Evolutionary conservation across 2,888 invertebrate genomes (phyloP), one percentile per base, ranked within the genome.

Genomic region (Cryptocephalus primarius): DNA sequence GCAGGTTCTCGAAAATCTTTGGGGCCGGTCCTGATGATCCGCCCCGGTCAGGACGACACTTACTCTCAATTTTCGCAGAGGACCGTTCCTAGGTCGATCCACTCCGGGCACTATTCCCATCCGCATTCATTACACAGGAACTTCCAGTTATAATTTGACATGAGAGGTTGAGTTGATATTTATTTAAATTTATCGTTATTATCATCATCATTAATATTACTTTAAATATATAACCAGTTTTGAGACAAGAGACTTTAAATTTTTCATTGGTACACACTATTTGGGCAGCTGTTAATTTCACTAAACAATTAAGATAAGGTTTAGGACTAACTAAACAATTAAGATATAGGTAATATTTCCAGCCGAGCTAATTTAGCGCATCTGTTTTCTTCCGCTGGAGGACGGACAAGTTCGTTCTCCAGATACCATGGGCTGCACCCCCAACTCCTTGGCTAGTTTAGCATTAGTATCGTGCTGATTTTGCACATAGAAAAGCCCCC

Each of bases 11-110:
- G 91, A 46, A 91, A 91, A 68, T 89, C 90, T 0, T 73, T 91
- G 8, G 89, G 89, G 44, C 91, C 92, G 1, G 90, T 93, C 8
- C 72, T 92, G 43, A 72, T 92, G 59, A 83, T 88, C 74, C 86
- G 85, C 36, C 73, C 78, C 1, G 77, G 78, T 9, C 75, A 78
- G 63, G 76, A 79, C 61, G 88, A 88, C 63, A 80, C 83, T 2
- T 86, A 85, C 65, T 86, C 87, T 0, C 87, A 88, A 61, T 87
- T 86, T 67, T 87, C 87, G 0, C 82, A 83, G 55, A 70, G 85
- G 53, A 83, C 84, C 1, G 69, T 70, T 8, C 68, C 69, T 1
- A 59, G 68, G 50, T 68, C 69, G 0, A 64, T 64, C 12, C 69
- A 68, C 55, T 68, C 67, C n/a, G 67, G 66, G 43, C 68, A 68